Evolutionary conservation across 2,888 invertebrate genomes (phyloP).

Genomic region (Onchidella celtica): DNA sequence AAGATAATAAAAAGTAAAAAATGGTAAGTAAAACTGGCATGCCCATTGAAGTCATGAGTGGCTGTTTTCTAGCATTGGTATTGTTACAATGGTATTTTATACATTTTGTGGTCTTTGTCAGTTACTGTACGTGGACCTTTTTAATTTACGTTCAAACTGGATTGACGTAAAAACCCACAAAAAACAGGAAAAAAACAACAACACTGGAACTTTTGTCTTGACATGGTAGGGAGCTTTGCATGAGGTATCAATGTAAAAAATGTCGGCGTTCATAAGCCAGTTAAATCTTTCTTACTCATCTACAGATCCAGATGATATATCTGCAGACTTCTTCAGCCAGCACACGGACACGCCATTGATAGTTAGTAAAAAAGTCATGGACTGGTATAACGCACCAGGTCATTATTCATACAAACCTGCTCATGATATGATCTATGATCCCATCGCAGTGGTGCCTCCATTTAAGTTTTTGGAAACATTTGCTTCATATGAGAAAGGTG

Average conservation of each 20-base stretch:
- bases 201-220: too few relatives aligned
- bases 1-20: too few relatives aligned
- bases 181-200: too few relatives aligned
- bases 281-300: too few relatives aligned
- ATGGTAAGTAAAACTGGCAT: too few relatives aligned
- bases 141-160: background rate
- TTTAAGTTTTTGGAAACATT: slow-evolving; percentile 14
- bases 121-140: background rate
- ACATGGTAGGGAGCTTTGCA: too few relatives aligned
- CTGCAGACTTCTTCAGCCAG: background rate
- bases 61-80: background rate
- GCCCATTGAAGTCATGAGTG: too few relatives aligned
- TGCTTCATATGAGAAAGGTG: background rate
- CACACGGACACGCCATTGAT: background rate
- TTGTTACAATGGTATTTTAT: background rate
- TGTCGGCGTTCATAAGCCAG: too few relatives aligned
- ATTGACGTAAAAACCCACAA: too few relatives aligned
- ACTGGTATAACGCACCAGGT: slow-evolving; percentile 6
- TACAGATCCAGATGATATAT: background rate
- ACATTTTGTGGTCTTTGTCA: background rate
- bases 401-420: background rate
- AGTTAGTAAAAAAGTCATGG: slow-evolving; percentile 10
- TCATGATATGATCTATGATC: slow-evolving; percentile 7
- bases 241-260: too few relatives aligned
- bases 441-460: background rate